Base-by-base conservation (phyloP, 1,140 invertebrate genomes). In the Scylla paramamosain region DNA sequence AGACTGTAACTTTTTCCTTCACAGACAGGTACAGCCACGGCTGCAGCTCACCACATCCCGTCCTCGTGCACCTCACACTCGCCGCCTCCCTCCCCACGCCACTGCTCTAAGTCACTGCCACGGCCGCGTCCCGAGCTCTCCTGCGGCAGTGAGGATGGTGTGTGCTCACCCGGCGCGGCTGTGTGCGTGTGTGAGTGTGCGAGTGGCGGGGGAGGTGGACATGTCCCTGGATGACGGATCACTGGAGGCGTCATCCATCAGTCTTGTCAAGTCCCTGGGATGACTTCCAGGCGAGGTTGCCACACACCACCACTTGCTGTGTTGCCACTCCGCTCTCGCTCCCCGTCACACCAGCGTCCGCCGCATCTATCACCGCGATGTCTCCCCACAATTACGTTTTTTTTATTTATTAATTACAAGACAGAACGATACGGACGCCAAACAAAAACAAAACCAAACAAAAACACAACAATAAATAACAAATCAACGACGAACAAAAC, bases 191-290 rank as follows among this genome's bases (percentile, higher is more conserved):
- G 52, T 92, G 93, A 83, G 93, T 89, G 91, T 95, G 91, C 91
- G 94, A 92, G 45, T 95, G 94, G 94, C 84, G 94, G 94, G 94
- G 91, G 84, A 92, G 94, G 94, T 95, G 94, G 94, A 95, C 94
- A 95, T 52, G 94, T 95, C 94, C 39, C 90, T 88, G 94, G 94
- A 95, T 95, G 94, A 95, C 94, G 94, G 94, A 95, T 95, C 94
- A 95, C 94, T 95, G 94, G 94, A 95, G 94, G 94, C 92, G 94
- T 95, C 94, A 95, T 95, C 94, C 94, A 95, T 95, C 94, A 95
- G 94, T 95, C 94, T 95, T 95, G 94, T 95, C 94, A 95, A 95
- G 94, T 95, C 91, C 94, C 94, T 84, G 84, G 90, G 94, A 95
- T 92, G 94, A 95, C 94, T 95, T 95, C 94, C 94, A 95, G 94